Evolutionary conservation across 1,140 invertebrate species (phyloP), one percentile per base, ranked within the genome.

Genomic region (Polypedilum pembai): DNA sequence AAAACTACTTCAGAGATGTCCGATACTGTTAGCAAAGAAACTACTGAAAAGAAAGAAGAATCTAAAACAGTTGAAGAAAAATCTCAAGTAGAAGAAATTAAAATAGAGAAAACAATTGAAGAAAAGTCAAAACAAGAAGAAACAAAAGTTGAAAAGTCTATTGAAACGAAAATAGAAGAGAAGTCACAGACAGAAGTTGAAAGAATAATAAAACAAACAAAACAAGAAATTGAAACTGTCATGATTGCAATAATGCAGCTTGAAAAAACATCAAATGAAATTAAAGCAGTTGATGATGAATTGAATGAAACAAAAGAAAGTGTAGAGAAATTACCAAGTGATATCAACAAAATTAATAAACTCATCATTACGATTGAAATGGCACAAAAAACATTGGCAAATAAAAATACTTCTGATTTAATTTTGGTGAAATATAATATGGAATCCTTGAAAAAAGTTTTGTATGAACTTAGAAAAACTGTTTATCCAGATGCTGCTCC

Each of bases 1-100:
- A 87, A 87, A 81, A 85, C 86, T 5, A 81, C 79, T 17, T 86
- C 86, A 17, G 86, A 84, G 75, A 79, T 79, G 1, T 73, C 80
- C 18, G 79, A 79, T 15, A 74, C 15, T 73, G 72, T 5, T 73
- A 5, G 40, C 40, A n/a, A 45, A 41, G 73, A 73, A 41, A 73
- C 41, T 17, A 75, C 12, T 18, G 74, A 73, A 76, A 73, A 75
- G 56, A 69, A 73, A 8, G 69, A 73, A 73, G n/a, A 73, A 73
- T 4, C 20, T 1, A 24, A 17, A 17, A 21, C 12, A 73, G 12
- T 41, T 40, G 73, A 73, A 20, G 17, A 40, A 7, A 40, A 73
- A 73, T 15, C 72, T 15, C 1, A 72, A 24, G n/a, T 2, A 10
- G 10, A 20, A 3, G 21, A 10, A 10, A 8, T n/a, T 3, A 18